phyloP scores from a whole-genome alignment of 2,797 vertebrate genomes.

The Betta splendens region DNA sequence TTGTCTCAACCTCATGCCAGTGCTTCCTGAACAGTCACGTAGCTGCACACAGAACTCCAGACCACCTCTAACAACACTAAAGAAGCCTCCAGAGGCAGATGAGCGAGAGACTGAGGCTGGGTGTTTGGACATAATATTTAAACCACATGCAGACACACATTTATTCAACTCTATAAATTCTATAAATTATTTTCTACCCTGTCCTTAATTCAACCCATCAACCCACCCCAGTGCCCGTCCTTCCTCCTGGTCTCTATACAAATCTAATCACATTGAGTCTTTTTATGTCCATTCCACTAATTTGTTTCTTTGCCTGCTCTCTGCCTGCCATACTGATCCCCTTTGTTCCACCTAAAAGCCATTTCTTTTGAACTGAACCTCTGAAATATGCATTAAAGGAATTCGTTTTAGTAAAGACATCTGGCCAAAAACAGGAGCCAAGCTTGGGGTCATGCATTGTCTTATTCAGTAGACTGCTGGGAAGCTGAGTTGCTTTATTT shows the following conservation, averaged over 20 bases:
- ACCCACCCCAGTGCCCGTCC: background rate
- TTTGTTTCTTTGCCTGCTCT: background rate
- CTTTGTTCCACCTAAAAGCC: background rate
- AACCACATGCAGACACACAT: constrained; percentile 14
- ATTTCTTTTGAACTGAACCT: no score
- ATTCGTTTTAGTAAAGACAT: constrained; percentile 23
- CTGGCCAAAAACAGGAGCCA: constrained; percentile 7
- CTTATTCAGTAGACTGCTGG: background rate
- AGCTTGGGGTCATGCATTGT: background rate
- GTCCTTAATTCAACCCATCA: constrained; percentile 6
- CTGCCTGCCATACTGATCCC: background rate
- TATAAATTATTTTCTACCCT: constrained; percentile 13
- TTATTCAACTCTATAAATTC: constrained; percentile 26
- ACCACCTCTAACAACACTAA: constrained; percentile 24
- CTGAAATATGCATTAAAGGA: constrained; percentile 24
- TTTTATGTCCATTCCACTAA: background rate
- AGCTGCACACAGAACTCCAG: constrained; percentile 6
- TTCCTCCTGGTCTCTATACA: background rate
- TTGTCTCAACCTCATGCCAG: background rate
- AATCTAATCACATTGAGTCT: background rate
- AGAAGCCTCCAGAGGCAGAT: constrained; percentile 1
- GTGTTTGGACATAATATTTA: constrained; percentile 26
- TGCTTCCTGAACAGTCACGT: background rate
- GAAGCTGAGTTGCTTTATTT: no score
- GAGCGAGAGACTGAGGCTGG: background rate